Base-by-base conservation (phyloP, 2,888 invertebrate genomes). In the Pharmacophagus antenor region DNA sequence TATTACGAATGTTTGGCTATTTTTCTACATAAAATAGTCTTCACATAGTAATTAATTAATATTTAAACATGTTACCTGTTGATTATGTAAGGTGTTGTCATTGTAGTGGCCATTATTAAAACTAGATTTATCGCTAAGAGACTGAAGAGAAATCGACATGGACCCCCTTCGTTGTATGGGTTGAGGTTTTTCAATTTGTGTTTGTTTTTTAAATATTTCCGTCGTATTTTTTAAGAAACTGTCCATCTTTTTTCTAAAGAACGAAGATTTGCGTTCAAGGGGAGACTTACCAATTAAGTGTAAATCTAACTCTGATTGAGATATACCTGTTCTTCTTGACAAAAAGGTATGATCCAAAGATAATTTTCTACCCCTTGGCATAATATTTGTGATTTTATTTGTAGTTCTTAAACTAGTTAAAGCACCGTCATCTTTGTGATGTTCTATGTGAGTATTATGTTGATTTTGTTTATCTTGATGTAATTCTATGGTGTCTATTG, bases 161-260 rank as follows among this genome's bases (percentile, higher is more conserved):
- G 88, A 87, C 10, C 77, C 82, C 37, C 77, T 77, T 6, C 84
- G 71, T 50, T 76, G 72, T 41, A 79, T 66, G 0, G 66, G 62
- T 31, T 77, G 73, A 7, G 75, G 70, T 64, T 79, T 82, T 54
- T 66, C 65, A 53, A 61, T 60, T 21, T 65, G 61, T 1, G 87
- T 80, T 50, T 86, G 84, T 20, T 77, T 77, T 64, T 81, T 84
- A 56, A 90, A 90, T 62, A 88, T 80, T 68, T 88, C 88, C 0
- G 88, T 82, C 0, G 90, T 89, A 62, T 90, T 90, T 61, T 79
- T 86, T 10, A 89, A 70, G 65, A 90, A 88, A 67, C 83, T 89
- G 27, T 88, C 87, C 84, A 89, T 81, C 69, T 84, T 89, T 63
- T 89, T 89, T 54, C 80, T 76, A 61, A 89, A 90, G 69, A 89